A percentile compares a stretch with the other conserved stretches of the same genome.
These are phyloP conservation scores for Tinea semifulvella DNA, from an alignment of 2,888 invertebrate genomes.

Conservation along the genomic window DNA sequence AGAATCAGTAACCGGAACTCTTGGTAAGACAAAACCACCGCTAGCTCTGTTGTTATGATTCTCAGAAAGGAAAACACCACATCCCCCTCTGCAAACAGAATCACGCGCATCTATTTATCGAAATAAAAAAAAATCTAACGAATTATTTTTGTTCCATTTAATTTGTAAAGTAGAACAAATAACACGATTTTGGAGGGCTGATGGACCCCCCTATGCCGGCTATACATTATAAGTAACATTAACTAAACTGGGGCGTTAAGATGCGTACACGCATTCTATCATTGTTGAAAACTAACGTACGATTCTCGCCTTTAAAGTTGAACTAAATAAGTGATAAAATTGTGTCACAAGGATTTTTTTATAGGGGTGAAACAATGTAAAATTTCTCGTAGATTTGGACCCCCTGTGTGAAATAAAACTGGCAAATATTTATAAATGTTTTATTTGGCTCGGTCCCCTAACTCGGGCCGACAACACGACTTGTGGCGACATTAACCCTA, in stretches of 20 bases:
- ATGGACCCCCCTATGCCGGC: background rate
- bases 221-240: constrained; percentile 4
- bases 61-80: background rate
- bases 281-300: background rate
- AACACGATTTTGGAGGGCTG: background rate
- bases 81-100: background rate
- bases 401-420: constrained; percentile 37
- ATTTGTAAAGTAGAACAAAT: constrained; percentile 1
- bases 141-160: constrained; percentile 8
- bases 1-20: no score
- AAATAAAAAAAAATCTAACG: constrained; percentile 1
- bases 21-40: no score
- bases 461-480: constrained; percentile 24
- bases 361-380: constrained; percentile 14
- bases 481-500: constrained; percentile 4
- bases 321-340: background rate
- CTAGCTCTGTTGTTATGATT: no score
- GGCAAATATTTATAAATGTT: constrained; percentile 66
- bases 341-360: background rate
- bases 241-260: constrained; percentile 7
- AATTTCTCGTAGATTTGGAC: constrained; percentile 14
- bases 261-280: background rate
- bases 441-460: constrained; percentile 30
- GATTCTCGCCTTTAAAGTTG: background rate
- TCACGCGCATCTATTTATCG: background rate